Evolutionary conservation across 2,888 invertebrate genomes (phyloP).

Genomic region (Cheilosia variabilis): DNA sequence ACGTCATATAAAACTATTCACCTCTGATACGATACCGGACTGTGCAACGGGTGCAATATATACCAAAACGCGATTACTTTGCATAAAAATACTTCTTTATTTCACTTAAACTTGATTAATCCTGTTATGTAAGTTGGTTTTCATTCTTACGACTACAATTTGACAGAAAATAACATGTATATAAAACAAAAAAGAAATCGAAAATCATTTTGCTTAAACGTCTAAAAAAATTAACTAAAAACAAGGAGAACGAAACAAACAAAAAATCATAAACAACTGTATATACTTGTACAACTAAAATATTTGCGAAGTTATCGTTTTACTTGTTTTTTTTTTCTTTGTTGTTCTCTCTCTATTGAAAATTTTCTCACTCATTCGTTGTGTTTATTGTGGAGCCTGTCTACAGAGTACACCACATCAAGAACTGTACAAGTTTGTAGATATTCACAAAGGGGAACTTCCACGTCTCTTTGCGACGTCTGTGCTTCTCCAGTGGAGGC

Average conservation of each 20-base stretch:
- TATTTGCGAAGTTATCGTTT: conserved; percentile 45
- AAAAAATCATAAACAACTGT: conserved; percentile 18
- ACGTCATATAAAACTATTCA: too few species aligned
- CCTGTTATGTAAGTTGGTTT: conserved; percentile 30
- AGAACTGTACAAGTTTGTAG: conserved; percentile 85
- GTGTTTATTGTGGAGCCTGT: neutral
- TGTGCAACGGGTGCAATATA: too few species aligned
- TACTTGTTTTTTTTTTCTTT: neutral
- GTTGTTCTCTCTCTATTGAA: conserved; percentile 17
- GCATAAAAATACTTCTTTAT: conserved; percentile 65
- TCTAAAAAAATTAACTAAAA: conserved; percentile 40
- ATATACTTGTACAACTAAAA: neutral
- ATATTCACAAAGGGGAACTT: conserved; percentile 84
- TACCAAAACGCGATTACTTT: neutral
- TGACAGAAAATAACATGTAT: conserved; percentile 13
- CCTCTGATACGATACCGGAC: too few species aligned
- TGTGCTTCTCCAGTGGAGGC: conserved; percentile 79
- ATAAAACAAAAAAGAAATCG: conserved; percentile 3
- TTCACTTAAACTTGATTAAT: conserved; percentile 40
- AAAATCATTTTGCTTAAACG: conserved; percentile 23
- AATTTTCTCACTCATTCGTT: conserved; percentile 47
- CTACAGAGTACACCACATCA: conserved; percentile 87
- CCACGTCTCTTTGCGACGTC: conserved; percentile 79
- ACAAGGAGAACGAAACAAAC: conserved; percentile 3
- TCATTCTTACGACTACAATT: conserved; percentile 46